Percentiles rank a stretch among this genome's conserved stretches.
phyloP scores from a whole-genome alignment of 2,113 vertebrate species.

The Sylvietta virens region DNA sequence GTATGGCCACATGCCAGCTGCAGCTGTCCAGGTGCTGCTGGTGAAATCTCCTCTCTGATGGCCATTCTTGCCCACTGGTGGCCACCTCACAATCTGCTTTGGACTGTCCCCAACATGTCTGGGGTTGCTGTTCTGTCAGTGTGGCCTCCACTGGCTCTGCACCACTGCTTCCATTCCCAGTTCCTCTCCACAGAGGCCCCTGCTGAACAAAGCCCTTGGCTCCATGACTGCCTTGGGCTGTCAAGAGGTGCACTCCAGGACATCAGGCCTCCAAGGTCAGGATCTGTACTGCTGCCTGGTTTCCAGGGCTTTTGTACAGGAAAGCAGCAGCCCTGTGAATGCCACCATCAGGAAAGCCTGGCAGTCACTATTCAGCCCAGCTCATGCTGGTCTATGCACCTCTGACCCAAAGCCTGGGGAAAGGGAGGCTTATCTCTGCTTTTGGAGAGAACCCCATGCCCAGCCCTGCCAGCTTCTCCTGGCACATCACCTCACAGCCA shows the following conservation, averaged over 20 bases:
- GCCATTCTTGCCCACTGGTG: neutral
- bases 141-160: neutral
- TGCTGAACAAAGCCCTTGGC: neutral
- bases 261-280: fast-evolving
- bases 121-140: neutral
- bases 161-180: neutral
- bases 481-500: neutral
- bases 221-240: neutral
- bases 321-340: neutral
- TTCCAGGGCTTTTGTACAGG: neutral
- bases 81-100: neutral
- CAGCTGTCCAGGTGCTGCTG: neutral
- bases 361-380: neutral
- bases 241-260: neutral
- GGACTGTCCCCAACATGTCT: fast-evolving
- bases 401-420: neutral
- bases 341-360: neutral
- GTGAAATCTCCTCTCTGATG: neutral
- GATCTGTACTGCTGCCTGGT: neutral
- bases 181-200: neutral
- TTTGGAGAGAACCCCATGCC: neutral
- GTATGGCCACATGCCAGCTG: neutral
- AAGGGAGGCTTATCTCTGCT: neutral
- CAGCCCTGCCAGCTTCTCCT: neutral
- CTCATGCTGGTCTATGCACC: neutral